Evolutionary conservation across 2,113 vertebrate genomes (phyloP).

Genomic region (Nestor notabilis): DNA sequence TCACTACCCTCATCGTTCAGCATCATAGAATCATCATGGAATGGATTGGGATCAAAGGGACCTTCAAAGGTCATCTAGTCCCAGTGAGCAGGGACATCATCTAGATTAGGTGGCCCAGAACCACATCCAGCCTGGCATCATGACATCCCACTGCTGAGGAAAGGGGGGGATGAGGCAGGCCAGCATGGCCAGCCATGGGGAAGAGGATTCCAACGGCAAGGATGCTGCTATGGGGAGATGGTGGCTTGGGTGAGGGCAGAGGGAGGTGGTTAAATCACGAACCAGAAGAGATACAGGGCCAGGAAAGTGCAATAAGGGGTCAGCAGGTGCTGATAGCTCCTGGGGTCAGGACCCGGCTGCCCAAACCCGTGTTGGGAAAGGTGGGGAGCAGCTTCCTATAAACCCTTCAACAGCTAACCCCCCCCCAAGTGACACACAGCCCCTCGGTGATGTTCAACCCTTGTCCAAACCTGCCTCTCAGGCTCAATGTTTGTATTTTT

Average conservation of each 20-base stretch:
- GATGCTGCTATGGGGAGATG: background rate
- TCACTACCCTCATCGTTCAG: background rate
- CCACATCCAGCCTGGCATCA: rapidly evolving
- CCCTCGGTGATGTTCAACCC: background rate
- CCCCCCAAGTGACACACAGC: rapidly evolving
- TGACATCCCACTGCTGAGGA: background rate
- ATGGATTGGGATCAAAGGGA: background rate
- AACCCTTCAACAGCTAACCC: background rate
- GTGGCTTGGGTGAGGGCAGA: background rate
- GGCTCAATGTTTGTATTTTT: background rate
- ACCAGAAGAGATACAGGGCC: rapidly evolving
- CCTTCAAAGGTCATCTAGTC: background rate
- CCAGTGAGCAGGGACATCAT: background rate
- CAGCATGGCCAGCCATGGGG: background rate
- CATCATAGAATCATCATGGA: rapidly evolving
- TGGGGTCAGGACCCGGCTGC: background rate
- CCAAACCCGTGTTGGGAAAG: background rate
- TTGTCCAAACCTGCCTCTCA: background rate
- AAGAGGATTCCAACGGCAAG: background rate
- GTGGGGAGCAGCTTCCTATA: background rate
- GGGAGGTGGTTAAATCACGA: background rate
- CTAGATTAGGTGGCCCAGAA: background rate
- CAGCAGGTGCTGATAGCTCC: background rate
- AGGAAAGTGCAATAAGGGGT: background rate
- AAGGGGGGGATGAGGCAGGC: background rate